Evolutionary conservation across 2,888 invertebrate species (phyloP).

Genomic region (Heliconius ethilla): DNA sequence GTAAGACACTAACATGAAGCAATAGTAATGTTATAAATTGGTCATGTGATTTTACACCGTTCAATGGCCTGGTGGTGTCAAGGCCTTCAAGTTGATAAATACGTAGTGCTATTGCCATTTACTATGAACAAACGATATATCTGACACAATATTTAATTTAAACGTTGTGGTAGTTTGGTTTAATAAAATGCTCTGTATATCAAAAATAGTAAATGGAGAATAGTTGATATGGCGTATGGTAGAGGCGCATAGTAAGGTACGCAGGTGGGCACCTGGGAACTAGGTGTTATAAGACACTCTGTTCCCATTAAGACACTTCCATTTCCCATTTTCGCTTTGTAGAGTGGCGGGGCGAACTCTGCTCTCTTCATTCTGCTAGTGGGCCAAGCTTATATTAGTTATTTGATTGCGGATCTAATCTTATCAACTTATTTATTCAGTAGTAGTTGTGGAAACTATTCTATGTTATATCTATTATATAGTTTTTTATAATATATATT

Average conservation of each 20-base stretch:
- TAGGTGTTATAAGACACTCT: background rate
- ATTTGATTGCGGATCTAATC: too few species aligned
- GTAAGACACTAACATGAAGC: too few species aligned
- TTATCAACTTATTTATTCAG: too few species aligned
- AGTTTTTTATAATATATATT: too few species aligned
- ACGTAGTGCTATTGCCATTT: background rate
- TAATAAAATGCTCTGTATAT: background rate
- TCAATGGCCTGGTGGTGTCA: slow-evolving; percentile 4
- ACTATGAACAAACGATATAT: background rate
- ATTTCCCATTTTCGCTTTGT: background rate
- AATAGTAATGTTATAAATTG: background rate
- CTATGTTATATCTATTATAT: too few species aligned
- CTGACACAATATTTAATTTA: background rate
- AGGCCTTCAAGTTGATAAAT: background rate
- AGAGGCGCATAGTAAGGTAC: background rate
- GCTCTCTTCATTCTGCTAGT: too few species aligned
- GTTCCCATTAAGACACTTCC: background rate
- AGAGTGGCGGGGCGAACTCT: background rate
- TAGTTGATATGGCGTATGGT: too few species aligned
- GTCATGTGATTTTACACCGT: slow-evolving; percentile 1
- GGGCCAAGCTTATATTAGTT: too few species aligned
- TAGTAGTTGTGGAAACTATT: too few species aligned
- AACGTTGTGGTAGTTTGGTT: background rate
- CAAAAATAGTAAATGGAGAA: too few species aligned
- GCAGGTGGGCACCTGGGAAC: background rate